These are phyloP conservation scores for Rhyacichthys aspro DNA, from an alignment of 2,797 vertebrate genomes.

Conservation along the genomic window DNA sequence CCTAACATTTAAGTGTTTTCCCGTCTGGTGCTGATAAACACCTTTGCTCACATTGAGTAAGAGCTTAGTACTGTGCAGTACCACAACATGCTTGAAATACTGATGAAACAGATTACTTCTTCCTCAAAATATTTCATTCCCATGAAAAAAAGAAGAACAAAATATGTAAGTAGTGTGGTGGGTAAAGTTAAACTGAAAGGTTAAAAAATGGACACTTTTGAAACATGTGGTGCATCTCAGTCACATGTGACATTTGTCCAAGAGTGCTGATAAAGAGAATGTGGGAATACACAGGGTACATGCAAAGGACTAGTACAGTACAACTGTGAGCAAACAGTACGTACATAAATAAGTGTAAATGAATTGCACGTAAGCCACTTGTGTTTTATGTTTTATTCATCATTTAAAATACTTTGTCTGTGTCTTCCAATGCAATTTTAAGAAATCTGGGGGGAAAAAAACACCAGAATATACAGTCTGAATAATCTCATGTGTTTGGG, in stretches of 20 bases:
- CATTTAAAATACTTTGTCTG: no score
- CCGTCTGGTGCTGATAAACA: conserved; percentile 78
- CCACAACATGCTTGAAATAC: conserved; percentile 15
- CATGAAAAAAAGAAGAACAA: background rate
- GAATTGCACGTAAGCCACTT: no score
- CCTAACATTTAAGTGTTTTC: conserved; percentile 74
- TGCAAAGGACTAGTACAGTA: background rate
- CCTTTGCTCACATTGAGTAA: conserved; percentile 60
- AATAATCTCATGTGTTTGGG: background rate
- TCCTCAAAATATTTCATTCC: conserved; percentile 8
- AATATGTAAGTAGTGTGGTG: no score
- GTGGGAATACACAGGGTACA: background rate
- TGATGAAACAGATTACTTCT: conserved; percentile 28
- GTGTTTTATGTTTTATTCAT: no score
- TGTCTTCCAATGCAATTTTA: no score
- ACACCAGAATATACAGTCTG: no score
- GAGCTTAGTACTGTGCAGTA: conserved; percentile 3
- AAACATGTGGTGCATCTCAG: conserved; percentile 7
- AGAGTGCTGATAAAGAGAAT: no score
- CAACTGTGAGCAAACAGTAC: no score
- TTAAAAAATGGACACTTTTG: background rate
- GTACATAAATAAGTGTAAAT: no score
- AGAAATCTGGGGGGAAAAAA: no score
- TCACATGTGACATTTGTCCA: background rate
- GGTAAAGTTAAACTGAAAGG: background rate